phyloP scores from a whole-genome alignment of 2,888 invertebrate species.

The Galerucella calmariensis region DNA sequence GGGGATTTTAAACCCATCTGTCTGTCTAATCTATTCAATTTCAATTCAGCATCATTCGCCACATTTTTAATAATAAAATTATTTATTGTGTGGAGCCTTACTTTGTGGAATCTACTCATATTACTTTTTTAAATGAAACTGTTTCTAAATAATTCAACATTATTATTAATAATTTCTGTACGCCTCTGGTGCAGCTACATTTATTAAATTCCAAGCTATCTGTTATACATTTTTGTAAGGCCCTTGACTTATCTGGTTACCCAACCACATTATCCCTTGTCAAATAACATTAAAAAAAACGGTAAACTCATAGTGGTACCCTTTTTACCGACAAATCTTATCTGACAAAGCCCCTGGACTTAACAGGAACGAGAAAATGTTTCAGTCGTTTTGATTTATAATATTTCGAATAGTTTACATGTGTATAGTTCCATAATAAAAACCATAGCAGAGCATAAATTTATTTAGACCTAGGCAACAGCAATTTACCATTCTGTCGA shows the following conservation, averaged over 20 bases:
- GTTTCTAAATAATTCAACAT: no score
- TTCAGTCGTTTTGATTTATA: not conserved
- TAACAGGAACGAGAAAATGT: not conserved
- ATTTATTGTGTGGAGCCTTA: no score
- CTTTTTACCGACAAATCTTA: slow-evolving; percentile 20
- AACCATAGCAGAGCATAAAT: not conserved
- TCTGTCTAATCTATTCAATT: not conserved
- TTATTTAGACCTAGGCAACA: not conserved
- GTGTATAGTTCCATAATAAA: not conserved
- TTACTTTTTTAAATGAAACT: no score
- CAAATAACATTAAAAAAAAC: slow-evolving; percentile 10
- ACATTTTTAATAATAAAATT: slow-evolving; percentile 1
- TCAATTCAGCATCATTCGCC: slow-evolving; percentile 2
- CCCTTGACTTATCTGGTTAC: slow-evolving; percentile 33
- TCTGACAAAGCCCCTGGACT: slow-evolving; percentile 25
- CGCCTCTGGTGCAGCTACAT: not conserved
- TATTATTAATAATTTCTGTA: no score
- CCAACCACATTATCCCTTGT: slow-evolving; percentile 16
- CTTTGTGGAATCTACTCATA: no score
- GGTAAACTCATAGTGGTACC: not conserved
- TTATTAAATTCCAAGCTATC: slow-evolving; percentile 22
- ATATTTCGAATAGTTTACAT: not conserved
- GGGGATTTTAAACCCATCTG: not conserved
- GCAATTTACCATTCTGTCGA: not conserved
- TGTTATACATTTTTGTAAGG: slow-evolving; percentile 25